These are phyloP conservation scores for Neogobius melanostomus DNA, from an alignment of 2,113 vertebrate genomes.

Conservation along the genomic window DNA sequence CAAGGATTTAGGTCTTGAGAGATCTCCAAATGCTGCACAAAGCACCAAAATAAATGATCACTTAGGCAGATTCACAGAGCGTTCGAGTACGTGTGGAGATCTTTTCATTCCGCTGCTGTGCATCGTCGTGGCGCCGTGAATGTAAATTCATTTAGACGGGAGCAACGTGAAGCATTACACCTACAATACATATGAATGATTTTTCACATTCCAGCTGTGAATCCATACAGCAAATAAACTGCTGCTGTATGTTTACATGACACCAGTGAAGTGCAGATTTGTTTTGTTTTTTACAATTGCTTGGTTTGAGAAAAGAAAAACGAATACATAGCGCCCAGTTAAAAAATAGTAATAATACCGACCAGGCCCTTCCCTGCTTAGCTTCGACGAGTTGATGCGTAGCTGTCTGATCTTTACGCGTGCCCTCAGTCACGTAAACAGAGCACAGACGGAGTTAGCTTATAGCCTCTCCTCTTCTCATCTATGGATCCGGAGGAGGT, in stretches of 20 bases:
- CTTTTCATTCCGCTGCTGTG: constrained; percentile 11
- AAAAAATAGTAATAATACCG: too few species aligned
- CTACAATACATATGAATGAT: constrained; percentile 2
- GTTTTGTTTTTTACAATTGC: neutral
- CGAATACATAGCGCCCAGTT: too few species aligned
- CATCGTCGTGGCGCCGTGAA: neutral
- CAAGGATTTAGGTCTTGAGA: constrained; percentile 12
- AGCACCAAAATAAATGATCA: constrained; percentile 5
- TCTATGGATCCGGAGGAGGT: too few species aligned
- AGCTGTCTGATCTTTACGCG: too few species aligned
- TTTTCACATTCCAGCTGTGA: constrained; percentile 27
- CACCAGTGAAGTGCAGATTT: neutral
- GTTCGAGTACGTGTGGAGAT: neutral
- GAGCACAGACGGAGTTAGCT: too few species aligned
- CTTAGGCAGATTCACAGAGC: constrained; percentile 18
- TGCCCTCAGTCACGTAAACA: too few species aligned
- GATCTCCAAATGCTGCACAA: neutral
- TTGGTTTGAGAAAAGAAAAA: too few species aligned
- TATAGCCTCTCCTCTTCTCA: too few species aligned
- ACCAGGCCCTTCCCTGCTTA: too few species aligned
- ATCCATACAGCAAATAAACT: constrained; percentile 14
- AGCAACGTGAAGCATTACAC: neutral
- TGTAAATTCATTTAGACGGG: constrained; percentile 10
- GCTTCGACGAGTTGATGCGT: too few species aligned
- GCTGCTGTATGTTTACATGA: neutral